Evolutionary conservation across 2,888 invertebrate genomes (phyloP), one percentile per base, ranked within the genome.

Genomic region (Agrotis exclamationis): DNA sequence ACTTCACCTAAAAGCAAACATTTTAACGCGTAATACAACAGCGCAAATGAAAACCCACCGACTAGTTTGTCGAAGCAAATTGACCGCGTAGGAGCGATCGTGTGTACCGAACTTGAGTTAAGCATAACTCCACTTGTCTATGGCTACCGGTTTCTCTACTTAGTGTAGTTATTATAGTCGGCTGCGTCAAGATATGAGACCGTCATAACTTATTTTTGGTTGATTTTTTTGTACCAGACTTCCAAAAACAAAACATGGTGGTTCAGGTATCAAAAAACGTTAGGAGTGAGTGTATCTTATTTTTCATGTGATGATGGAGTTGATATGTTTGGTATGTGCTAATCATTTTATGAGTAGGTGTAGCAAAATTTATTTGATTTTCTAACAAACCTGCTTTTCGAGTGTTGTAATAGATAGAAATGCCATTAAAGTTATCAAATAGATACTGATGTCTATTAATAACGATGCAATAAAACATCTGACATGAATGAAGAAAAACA

Each of bases 81-180:
- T 92, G 91, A 92, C 89, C 91, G 89, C 84, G 88, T 89, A 89
- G 90, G 87, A 91, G 89, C 74, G 76, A 80, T 79, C 82, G 76
- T 87, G 87, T 88, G 84, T 91, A 89, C 90, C 87, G 85, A 88
- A 88, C 89, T 90, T 87, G 85, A 86, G 82, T 83, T 87, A 85
- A 82, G 87, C 89, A 90, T 90, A 90, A 90, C 89, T 90, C 86
- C 84, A 90, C 89, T 93, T 93, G 93, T 91, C 91, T 91, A 83
- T 74, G 80, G 92, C 94, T 94, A 95, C 94, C 93, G 93, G 94
- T 94, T 93, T 67, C 62, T 64, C 76, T 76, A 85, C 84, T 82
- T 83, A 85, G 65, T 66, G 39, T 53, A 53, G 73, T 68, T 80
- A 76, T 70, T 76, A 69, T 56, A 70, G 64, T 48, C 54, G 28